These are phyloP conservation scores for Tachuris rubrigastra DNA, from an alignment of 2,113 vertebrate genomes.

Conservation along the genomic window DNA sequence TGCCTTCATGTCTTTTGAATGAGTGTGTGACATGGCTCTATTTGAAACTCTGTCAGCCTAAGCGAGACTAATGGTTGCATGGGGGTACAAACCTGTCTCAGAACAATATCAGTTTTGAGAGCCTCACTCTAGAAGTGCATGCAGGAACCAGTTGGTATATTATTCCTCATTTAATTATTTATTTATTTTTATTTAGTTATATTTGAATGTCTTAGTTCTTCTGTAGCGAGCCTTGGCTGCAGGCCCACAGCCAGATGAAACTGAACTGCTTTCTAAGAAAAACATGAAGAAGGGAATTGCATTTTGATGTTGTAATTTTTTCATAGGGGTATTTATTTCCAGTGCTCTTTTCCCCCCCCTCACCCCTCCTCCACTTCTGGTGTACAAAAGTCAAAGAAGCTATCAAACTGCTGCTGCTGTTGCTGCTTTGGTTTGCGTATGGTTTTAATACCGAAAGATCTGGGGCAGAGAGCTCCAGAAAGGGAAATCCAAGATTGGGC, in stretches of 20 bases:
- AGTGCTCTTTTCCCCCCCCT: background rate
- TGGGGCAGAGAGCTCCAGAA: background rate
- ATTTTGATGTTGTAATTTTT: constrained; percentile 65
- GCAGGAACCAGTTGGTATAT: background rate
- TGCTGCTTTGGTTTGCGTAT: background rate
- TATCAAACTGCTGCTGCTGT: constrained; percentile 11
- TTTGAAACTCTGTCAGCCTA: background rate
- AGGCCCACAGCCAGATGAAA: constrained; percentile 63
- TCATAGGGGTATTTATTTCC: constrained; percentile 50
- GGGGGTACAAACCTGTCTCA: background rate
- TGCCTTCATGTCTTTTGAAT: background rate
- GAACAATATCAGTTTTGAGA: constrained; percentile 39
- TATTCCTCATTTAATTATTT: background rate
- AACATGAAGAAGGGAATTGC: constrained; percentile 61
- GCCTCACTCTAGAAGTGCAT: background rate
- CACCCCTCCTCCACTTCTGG: background rate
- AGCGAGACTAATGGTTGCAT: constrained; percentile 28
- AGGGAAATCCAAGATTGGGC: background rate
- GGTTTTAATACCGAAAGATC: background rate
- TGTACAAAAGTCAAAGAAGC: constrained; percentile 34
- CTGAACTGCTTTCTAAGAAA: constrained; percentile 76
- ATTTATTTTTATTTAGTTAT: background rate
- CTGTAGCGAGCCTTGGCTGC: constrained; percentile 58
- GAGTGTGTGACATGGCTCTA: background rate
- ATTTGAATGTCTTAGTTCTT: constrained; percentile 59